Conservation (phyloP, 2,113 vertebrate species). For the Syngnathus typhle region DNA sequence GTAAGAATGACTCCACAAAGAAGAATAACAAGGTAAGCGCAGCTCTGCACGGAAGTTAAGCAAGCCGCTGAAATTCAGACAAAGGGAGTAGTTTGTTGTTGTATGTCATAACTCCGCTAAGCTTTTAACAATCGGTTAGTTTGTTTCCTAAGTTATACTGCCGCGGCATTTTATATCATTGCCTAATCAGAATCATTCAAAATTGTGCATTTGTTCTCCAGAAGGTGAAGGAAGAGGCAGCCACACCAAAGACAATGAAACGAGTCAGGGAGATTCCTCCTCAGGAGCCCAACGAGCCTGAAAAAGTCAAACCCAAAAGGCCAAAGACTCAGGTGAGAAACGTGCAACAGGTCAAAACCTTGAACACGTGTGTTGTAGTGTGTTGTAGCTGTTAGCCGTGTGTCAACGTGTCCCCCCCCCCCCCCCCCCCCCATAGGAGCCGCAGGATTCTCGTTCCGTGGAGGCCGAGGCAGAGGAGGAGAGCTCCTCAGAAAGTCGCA, state of each 20-base stretch:
- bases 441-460: conserved; percentile 79
- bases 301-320: conserved; percentile 83
- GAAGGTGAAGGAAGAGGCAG: conserved; percentile 87
- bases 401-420: no score
- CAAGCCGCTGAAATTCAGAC: not conserved
- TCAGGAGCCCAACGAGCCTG: conserved; percentile 80
- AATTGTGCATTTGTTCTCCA: conserved; percentile 39
- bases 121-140: no score
- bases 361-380: not conserved
- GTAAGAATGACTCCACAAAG: conserved; percentile 82
- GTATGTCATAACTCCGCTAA: no score
- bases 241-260: conserved; percentile 86
- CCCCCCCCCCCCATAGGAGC: conserved; percentile 68
- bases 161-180: no score
- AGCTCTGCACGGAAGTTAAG: not conserved
- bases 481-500: conserved; percentile 92
- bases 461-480: conserved; percentile 78
- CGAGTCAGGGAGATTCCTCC: conserved; percentile 82
- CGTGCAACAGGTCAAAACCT: not conserved
- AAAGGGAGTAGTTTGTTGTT: no score
- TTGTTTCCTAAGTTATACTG: no score
- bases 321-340: conserved; percentile 88
- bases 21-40: conserved; percentile 81
- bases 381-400: not conserved
- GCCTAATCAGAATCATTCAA: no score